Evolutionary conservation across 2,113 vertebrate genomes (phyloP), one percentile per base, ranked within the genome.

Genomic region (Lethenteron reissneri): DNA sequence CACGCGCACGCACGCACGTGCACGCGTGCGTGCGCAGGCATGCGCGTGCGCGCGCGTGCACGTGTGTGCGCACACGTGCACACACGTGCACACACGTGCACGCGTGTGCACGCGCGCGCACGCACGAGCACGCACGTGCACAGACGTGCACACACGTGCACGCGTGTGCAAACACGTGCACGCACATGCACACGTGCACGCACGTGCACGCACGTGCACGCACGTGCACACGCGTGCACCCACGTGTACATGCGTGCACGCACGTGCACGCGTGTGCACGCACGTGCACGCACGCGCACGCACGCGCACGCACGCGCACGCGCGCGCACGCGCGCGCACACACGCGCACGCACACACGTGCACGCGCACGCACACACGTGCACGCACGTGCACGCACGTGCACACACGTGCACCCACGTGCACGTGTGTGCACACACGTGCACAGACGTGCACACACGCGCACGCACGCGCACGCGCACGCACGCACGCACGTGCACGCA

Each of bases 61-160:
- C 59, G 59, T 62, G 59, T 9, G 9, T 9, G 59, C 59, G 9
- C 59, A 62, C 59, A 9, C 59, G 9, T 9, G 59, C 9, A 62
- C n/a, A n/a, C 59, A 62, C 59, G 59, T 9, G 59, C 59, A 62
- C 59, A 9, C 59, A 62, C 59, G 9, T 9, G 59, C 59, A 62
- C 59, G 59, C 9, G 59, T 9, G 9, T 9, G 59, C 59, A 62
- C 59, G 9, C 59, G 59, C 59, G 9, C 59, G 59, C 9, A 62
- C 59, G 59, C 59, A 62, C 59, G 59, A 9, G 59, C 59, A 62
- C 59, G 59, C 59, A 62, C 59, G 59, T n/a, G n/a, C n/a, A n/a
- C 59, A 62, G 9, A 62, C 59, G 59, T 9, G 9, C 59, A 62
- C 59, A 9, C 59, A 62, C 59, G 59, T 62, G 59, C 59, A 62